Evolutionary conservation across 1,140 invertebrate genomes (phyloP), one percentile per base, ranked within the genome.

Genomic region (Leptopilina clavipes): DNA sequence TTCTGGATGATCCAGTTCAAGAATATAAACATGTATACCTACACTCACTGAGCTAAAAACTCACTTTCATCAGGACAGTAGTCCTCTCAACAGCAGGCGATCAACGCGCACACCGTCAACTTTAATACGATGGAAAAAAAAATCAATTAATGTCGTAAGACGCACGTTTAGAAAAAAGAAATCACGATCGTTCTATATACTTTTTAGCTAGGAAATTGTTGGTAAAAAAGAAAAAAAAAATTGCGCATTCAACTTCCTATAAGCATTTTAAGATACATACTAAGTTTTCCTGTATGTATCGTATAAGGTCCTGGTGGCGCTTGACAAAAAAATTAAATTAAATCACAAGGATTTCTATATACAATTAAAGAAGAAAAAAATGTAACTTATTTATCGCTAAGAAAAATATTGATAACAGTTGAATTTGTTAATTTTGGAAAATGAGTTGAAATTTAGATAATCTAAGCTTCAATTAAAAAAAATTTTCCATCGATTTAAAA

Each of bases 1-100:
- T 73, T 76, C 56, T 45, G 44, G 71, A 73, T 73, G 71, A 76
- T 76, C 56, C 76, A 73, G 71, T 73, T 76, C 56, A 70, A 44
- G 59, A 37, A 14, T 54, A 70, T n/a, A 74, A n/a, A n/a, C n/a
- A 40, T 40, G 37, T 40, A 40, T 17, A 52, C 48, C n/a, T 3
- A 31, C 48, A 52, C 48, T 52, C 48, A 17, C 45, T 14, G 6
- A n/a, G 48, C 14, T 17, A 48, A 48, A 52, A 52, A 52, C 48
- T 52, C 48, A 52, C 48, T 52, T 52, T 52, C 48, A 52, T 52
- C 48, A 52, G n/a, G 48, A 52, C 48, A 52, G 48, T 52, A 52
- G 48, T 52, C 48, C 48, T 52, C 48, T 52, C 48, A 48, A 48
- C 44, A 48, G 44, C 44, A 48, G 44, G n/a, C 44, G 48, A 17